Base-by-base conservation (phyloP, 2,888 invertebrate genomes). In the Resseliella maxima region DNA sequence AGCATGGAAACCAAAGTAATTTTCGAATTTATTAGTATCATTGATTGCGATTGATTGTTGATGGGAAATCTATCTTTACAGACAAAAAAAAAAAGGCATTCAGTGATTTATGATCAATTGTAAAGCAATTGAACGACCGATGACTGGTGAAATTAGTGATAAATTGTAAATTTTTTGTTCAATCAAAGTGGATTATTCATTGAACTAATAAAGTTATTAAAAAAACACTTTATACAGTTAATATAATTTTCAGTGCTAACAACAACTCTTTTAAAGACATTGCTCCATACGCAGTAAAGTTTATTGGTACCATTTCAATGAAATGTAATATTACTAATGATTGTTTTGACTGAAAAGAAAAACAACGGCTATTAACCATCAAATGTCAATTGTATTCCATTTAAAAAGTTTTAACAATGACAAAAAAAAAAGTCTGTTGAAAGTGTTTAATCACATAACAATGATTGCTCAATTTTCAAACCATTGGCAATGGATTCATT, bases 1-100 rank as follows among this genome's bases (percentile, higher is more conserved):
- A 59, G 59, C 59, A 24, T 59, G 2, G 72, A 72, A 72, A 72
- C 2, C 15, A 72, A 72, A 72, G 72, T 31, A 72, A 72, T 72
- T 72, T 72, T 72, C 72, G 72, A 31, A 72, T 72, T 31, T 72
- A 31, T 72, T 72, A 15, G 72, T 24, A 3, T 59, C 72, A 59
- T 59, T 59, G 72, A 72, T 31, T 15, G 15, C 46, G 46, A 41
- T 59, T 24, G n/a, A 59, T 24, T 24, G 59, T 24, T 5, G 3
- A 18, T 18, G 10, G 50, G 15, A 18, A 41, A 8, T 41, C 41
- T 8, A 41, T 41, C 46, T 18, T 8, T 2, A 24, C 59, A 59
- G 24, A 59, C 24, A 24, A 50, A n/a, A n/a, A 59, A 2, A 59
- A 59, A 59, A 59, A n/a, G n/a, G 24, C 18, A 8, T 50, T 50